These are phyloP conservation scores for Pogonomyrmex californicus DNA, from an alignment of 1,140 invertebrate species.

Conservation along the genomic window DNA sequence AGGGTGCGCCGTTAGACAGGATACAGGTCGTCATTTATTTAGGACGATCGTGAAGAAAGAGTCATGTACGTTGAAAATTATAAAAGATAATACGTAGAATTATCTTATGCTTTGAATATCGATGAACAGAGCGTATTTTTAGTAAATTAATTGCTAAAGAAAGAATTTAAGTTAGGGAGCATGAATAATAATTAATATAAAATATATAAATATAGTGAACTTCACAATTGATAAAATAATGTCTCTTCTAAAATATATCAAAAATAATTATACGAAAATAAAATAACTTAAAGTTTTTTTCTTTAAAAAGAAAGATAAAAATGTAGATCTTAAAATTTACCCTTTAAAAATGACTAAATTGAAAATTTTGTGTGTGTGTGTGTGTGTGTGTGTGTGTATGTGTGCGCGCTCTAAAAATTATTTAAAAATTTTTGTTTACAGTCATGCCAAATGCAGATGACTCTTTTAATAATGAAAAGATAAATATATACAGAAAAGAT, in stretches of 20 bases:
- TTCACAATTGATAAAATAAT: background rate
- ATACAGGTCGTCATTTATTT: slow-evolving; percentile 60
- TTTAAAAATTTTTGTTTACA: background rate
- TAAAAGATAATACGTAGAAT: background rate
- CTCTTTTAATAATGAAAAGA: background rate
- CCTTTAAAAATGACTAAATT: background rate
- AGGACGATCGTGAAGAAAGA: slow-evolving; percentile 32
- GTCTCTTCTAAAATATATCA: background rate
- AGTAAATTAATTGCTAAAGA: background rate
- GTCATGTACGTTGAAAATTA: slow-evolving; percentile 38
- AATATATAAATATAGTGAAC: background rate
- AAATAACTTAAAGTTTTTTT: slow-evolving; percentile 4
- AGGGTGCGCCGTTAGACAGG: slow-evolving; percentile 70
- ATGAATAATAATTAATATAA: background rate
- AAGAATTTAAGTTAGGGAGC: background rate
- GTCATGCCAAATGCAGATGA: background rate
- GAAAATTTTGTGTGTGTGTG: background rate
- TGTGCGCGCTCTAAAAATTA: slow-evolving; percentile 28
- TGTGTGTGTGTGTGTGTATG: too few species aligned
- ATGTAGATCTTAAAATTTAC: background rate
- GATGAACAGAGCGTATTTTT: background rate
- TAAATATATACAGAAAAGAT: background rate
- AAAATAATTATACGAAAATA: background rate
- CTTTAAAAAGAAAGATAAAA: background rate
- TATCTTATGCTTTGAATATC: background rate